Percentiles rank a stretch among this genome's conserved stretches.
Evolutionary conservation across 2,113 vertebrate species (phyloP).

Genomic region (Cephalopterus ornatus): DNA sequence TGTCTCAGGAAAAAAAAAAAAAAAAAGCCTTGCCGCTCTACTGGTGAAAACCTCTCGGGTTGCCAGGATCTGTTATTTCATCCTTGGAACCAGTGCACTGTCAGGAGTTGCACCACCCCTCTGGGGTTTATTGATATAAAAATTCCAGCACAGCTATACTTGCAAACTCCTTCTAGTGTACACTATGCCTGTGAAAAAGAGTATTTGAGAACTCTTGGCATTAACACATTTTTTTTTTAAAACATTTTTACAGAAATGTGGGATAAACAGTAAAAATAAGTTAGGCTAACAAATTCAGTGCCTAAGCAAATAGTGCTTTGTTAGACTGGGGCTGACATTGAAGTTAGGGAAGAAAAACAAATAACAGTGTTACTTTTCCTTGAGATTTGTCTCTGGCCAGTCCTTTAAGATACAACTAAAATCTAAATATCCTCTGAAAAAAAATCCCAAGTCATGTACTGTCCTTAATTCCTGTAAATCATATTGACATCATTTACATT

Average conservation of each 20-base stretch:
- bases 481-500: not conserved
- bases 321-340: conserved; percentile 2
- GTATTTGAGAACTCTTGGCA: conserved; percentile 31
- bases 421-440: not conserved
- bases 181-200: not conserved
- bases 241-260: conserved; percentile 17
- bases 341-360: conserved; percentile 30
- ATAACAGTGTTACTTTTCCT: not conserved
- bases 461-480: not conserved
- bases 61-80: conserved; percentile 43
- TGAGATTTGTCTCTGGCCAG: not conserved
- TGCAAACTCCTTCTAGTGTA: not conserved
- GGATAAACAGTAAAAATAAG: conserved; percentile 44
- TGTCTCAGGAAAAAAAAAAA: not conserved
- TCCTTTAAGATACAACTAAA: not conserved
- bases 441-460: not conserved
- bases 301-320: conserved; percentile 52
- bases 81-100: not conserved
- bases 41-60: not conserved
- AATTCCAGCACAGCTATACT: conserved; percentile 24
- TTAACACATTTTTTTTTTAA: not conserved
- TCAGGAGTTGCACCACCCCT: not conserved
- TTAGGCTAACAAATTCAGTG: conserved; percentile 8
- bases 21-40: not conserved
- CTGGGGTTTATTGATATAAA: conserved; percentile 47